Evolutionary conservation across 2,113 vertebrate genomes (phyloP), one percentile per base, ranked within the genome.

Genomic region (Murina feae): DNA sequence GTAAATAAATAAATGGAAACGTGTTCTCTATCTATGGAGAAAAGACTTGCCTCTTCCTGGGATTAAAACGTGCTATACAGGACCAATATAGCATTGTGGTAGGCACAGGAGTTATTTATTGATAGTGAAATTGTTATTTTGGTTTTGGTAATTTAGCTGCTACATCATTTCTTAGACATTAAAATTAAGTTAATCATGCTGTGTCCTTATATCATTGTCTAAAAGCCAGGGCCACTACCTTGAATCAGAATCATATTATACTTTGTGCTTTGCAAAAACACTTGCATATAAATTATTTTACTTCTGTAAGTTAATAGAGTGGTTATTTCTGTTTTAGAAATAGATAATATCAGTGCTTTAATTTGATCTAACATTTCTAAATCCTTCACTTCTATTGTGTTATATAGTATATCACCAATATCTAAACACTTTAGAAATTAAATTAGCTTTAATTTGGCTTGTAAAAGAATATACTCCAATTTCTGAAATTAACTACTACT

Each of bases 401-500:
- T 44, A 68, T 74, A 9, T 30, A 3, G 32, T 51, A 9, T 72
- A 84, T 85, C 25, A 1, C 55, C 51, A 37, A 5, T 37, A 28
- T 83, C 69, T 92, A 39, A 93, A 51, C 60, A 47, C 23, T 60
- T 69, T 23, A 42, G 60, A 42, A 51, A 89, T 92, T 85, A 68
- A 55, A 69, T 85, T 80, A 69, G 75, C 60, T 89, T 91, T 66
- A 39, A 44, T 95, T 58, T 78, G 44, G 14, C 79, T 96, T 78
- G 6, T 65, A 20, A 88, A 90, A 69, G 60, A 76, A 81, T 21
- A 75, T 35, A 28, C 25, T 81, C 30, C n/a, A 74, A 32, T 66
- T 86, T 74, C 16, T 78, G 32, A 85, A 87, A 71, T 39, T 75
- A 87, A 83, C 58, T 89, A 87, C 65, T 60, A 1, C 18, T 66